phyloP scores from a whole-genome alignment of 2,888 invertebrate genomes.

The Torymus texanus region DNA sequence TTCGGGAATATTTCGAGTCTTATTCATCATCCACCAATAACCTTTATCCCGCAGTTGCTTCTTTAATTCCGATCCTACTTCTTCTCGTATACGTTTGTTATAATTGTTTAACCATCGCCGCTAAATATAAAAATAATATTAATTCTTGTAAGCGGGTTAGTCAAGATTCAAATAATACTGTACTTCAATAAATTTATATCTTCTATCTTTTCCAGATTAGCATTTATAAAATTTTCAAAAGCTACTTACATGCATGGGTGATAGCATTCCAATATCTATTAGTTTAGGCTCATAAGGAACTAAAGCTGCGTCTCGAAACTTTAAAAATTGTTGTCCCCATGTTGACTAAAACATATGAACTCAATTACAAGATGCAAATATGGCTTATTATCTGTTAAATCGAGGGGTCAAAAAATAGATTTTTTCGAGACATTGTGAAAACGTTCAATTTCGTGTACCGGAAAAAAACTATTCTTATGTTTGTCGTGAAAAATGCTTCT shows the following conservation, averaged over 20 bases:
- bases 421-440: too few species aligned
- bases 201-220: background rate
- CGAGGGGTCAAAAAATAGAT: too few species aligned
- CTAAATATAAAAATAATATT: conserved; percentile 6
- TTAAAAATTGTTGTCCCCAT: conserved; percentile 79
- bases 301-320: conserved; percentile 88
- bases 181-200: too few species aligned
- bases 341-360: conserved; percentile 56
- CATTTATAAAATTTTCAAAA: background rate
- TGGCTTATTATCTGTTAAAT: too few species aligned
- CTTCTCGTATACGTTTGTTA: conserved; percentile 83
- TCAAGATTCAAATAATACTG: too few species aligned
- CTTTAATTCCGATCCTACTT: conserved; percentile 86
- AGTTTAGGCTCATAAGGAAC: conserved; percentile 92
- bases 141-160: too few species aligned
- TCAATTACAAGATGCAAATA: background rate
- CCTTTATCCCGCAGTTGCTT: conserved; percentile 82
- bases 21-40: conserved; percentile 90
- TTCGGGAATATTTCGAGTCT: conserved; percentile 83
- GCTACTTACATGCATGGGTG: conserved; percentile 84
- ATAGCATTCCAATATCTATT: conserved; percentile 85
- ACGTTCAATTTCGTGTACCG: too few species aligned
- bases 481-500: too few species aligned
- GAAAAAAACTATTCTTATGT: too few species aligned
- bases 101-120: conserved; percentile 87